Base-by-base conservation (phyloP, 2,888 invertebrate genomes). In the Chrysolina oricalcia region DNA sequence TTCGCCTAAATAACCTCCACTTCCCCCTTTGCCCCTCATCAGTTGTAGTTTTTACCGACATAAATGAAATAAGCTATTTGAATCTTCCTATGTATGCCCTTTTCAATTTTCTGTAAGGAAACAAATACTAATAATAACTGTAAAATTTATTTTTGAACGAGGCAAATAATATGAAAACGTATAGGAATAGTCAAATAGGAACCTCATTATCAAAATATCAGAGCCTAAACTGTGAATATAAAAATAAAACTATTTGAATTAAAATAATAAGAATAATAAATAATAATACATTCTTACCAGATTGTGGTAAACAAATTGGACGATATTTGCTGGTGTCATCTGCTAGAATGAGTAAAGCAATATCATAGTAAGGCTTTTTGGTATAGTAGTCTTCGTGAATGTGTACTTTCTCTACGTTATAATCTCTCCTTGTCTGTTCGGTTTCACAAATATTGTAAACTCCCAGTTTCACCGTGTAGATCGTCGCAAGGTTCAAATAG, bases 321-420 rank as follows among this genome's bases (percentile, higher is more conserved):
- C 79, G 78, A 75, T 82, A 88, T 9, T 73, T 72, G 27, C 73
- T 80, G 0, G 87, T 83, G 41, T 84, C 83, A 21, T 81, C 82
- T 0, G 82, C 77, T 63, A 89, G 77, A n/a, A 81, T 84, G 5
- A 89, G 56, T 21, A 89, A 62, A 48, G 86, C 84, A 72, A 89
- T 87, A 77, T 88, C 89, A 74, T 81, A 88, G 74, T 87, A 89
- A 0, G 87, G 88, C 50, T 82, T 80, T 43, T 86, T 82, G 10
- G 79, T 80, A n/a, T 74, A 67, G 70, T 88, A 89, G 13, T 84
- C 78, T 71, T 89, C 87, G 76, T 88, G 88, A 1, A 89, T 78
- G 23, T 81, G 74, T 3, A 89, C 88, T 81, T 87, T 86, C 66
- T 83, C 80, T 2, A 85, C 81, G 56, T 77, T 80, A 70, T 81